These are phyloP conservation scores for Anas capensis DNA, from an alignment of 2,797 vertebrate species.

Conservation along the genomic window DNA sequence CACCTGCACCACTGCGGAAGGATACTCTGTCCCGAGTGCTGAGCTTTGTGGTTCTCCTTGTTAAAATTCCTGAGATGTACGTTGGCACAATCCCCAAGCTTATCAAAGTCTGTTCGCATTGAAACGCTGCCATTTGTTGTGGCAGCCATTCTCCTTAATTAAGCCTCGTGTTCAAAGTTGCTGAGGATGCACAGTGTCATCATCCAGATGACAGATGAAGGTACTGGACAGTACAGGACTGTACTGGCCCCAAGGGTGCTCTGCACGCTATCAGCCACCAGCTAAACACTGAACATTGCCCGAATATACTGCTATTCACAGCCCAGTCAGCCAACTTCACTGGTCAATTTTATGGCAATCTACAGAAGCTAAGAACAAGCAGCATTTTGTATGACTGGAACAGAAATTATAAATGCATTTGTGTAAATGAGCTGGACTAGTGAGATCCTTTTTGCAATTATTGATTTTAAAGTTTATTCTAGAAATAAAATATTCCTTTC, in stretches of 20 bases:
- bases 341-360: not conserved
- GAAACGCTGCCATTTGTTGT: not conserved
- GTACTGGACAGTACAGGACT: not conserved
- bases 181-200: not conserved
- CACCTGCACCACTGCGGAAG: not conserved
- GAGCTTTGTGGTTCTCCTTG: not conserved
- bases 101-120: not conserved
- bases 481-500: not conserved
- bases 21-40: rapidly evolving
- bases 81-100: not conserved
- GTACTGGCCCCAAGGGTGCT: not conserved
- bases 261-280: not conserved
- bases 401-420: not conserved
- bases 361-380: not conserved
- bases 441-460: not conserved
- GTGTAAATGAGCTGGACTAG: not conserved
- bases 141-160: not conserved
- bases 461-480: not conserved
- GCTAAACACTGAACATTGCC: not conserved
- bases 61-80: not conserved
- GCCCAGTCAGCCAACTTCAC: not conserved
- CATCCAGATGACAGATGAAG: not conserved
- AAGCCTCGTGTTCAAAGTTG: not conserved
- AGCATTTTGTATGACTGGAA: not conserved
- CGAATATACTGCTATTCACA: not conserved